These are phyloP conservation scores for Lasioglossum morio DNA, from an alignment of 2,888 invertebrate genomes.

Conservation along the genomic window DNA sequence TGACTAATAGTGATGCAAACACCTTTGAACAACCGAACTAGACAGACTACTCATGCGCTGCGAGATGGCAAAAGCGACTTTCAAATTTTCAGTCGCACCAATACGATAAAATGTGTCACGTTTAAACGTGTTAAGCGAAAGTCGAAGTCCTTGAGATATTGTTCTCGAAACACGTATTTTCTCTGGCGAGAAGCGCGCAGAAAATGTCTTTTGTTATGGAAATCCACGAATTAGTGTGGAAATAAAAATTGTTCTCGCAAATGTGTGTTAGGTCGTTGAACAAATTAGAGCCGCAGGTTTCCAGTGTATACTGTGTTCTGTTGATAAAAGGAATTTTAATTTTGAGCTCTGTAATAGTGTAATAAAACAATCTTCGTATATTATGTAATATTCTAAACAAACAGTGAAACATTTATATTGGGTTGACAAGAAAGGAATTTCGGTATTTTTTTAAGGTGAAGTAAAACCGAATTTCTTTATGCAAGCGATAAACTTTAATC, in stretches of 20 bases:
- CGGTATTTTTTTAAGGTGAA: no score
- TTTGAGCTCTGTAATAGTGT: neutral
- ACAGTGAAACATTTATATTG: neutral
- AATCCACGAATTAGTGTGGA: neutral
- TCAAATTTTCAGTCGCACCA: slow-evolving; percentile 23
- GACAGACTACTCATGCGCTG: neutral
- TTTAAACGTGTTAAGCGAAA: slow-evolving; percentile 24
- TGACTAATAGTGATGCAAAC: neutral
- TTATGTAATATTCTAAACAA: neutral
- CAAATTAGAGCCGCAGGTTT: neutral
- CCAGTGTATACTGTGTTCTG: neutral
- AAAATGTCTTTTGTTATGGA: neutral
- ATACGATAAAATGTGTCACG: slow-evolving; percentile 17
- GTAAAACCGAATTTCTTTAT: no score
- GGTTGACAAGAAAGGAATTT: no score
- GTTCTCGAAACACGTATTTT: slow-evolving; percentile 17
- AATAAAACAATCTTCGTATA: neutral
- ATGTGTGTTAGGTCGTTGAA: neutral
- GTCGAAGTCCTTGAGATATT: slow-evolving; percentile 47
- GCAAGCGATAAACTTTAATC: no score
- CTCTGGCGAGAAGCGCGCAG: neutral
- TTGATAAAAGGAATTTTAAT: neutral
- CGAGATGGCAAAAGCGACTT: slow-evolving; percentile 10
- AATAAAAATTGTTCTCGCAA: neutral
- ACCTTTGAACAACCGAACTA: neutral